Base-by-base conservation (phyloP, 2,888 invertebrate genomes). In the Dynastes maya region DNA sequence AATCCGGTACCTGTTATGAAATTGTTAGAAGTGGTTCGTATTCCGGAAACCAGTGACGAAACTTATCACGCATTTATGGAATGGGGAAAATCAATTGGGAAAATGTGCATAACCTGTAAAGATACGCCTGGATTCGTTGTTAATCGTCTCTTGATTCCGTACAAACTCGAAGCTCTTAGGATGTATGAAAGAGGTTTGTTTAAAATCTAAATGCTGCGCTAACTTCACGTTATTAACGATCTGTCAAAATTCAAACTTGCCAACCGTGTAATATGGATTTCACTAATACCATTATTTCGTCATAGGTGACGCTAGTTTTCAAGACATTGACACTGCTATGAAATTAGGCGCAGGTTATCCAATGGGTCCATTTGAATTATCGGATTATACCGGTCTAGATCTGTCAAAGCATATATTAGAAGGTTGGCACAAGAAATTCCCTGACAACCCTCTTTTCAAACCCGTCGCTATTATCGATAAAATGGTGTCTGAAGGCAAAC, bases 91-190 rank as follows among this genome's bases (percentile, higher is more conserved):
- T 89, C 92, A 0, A 90, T 97, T 75, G 96, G 96, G 53, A 97
- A 97, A 89, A 92, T 92, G 11, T 95, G 96, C 82, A 95, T 97
- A 83, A 93, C 94, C 0, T 97, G 96, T 89, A 96, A 96, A 90
- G 97, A 97, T 86, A 97, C 97, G 0, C 96, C 97, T 32, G 97
- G 97, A 3, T 97, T 97, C 88, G 95, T 97, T 80, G 97, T 97
- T 45, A 97, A 97, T 89, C 90, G 97, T 51, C 90, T 97, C 63
- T 90, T 97, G 74, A 94, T 96, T 5, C 97, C 97, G 0, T 96
- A 96, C 85, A 90, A 95, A 84, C 91, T 93, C 83, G 97, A 97
- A 88, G 95, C 97, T 53, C 89, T 96, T 2, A 89, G 95, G 79
- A 91, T 97, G 91, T 89, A 92, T 80, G 97, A 96, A 87, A 91